Evolutionary conservation across 2,888 invertebrate species (phyloP).

Genomic region (Ptilodon capucinus): DNA sequence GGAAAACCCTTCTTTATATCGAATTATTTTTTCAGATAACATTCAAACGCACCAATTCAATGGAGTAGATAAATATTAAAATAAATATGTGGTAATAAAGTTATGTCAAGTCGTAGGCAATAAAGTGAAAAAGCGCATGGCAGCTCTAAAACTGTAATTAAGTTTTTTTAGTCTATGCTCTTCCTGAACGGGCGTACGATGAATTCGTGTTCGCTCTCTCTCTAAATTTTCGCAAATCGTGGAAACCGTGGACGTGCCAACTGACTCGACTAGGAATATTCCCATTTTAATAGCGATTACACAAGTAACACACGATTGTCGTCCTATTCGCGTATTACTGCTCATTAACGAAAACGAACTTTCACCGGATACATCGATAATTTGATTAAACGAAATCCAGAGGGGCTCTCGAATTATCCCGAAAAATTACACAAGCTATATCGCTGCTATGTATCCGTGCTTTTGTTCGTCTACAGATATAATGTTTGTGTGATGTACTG

Average conservation of each 20-base stretch:
- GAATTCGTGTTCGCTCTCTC: constrained; percentile 19
- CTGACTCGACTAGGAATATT: constrained; percentile 50
- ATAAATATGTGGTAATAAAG: too few relatives aligned
- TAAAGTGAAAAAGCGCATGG: not conserved
- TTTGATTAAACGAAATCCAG: constrained; percentile 67
- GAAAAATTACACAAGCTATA: constrained; percentile 51
- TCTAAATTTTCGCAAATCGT: constrained; percentile 63
- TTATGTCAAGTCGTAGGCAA: too few relatives aligned
- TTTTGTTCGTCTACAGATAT: constrained; percentile 60
- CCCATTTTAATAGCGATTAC: constrained; percentile 32
- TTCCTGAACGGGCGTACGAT: constrained; percentile 40
- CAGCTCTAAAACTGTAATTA: not conserved
- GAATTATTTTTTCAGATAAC: too few relatives aligned
- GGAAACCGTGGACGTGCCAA: constrained; percentile 60
- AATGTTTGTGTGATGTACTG: constrained; percentile 67
- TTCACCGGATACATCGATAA: constrained; percentile 76
- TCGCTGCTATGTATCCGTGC: constrained; percentile 67
- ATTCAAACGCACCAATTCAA: too few relatives aligned
- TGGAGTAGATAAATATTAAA: too few relatives aligned
- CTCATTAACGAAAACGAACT: constrained; percentile 49
- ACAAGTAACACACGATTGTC: constrained; percentile 40
- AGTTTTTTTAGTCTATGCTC: constrained; percentile 54
- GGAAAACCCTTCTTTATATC: too few relatives aligned
- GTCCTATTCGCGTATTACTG: constrained; percentile 40
- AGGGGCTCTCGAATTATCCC: constrained; percentile 57